Base-by-base conservation (phyloP, 2,888 invertebrate genomes). In the Erynnis tages region DNA sequence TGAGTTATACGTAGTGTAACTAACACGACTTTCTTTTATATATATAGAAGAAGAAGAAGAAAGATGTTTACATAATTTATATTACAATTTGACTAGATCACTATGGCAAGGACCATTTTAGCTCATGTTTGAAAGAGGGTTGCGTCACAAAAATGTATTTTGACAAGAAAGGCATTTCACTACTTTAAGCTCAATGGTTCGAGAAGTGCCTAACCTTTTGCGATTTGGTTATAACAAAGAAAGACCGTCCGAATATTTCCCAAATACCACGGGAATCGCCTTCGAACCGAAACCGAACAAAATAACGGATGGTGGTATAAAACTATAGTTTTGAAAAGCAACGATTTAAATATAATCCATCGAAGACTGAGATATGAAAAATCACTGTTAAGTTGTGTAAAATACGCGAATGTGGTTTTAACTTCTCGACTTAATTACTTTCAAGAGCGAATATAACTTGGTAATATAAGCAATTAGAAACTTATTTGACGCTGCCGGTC, bases 391-490 rank as follows among this genome's bases (percentile, higher is more conserved):
- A 65, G 63, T 73, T 75, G 64, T 67, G 63, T 68, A 65, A 78
- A 81, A 76, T 77, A 79, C 73, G 73, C 71, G 77, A 79, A 81
- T 80, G 78, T 75, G 80, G 78, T 80, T 78, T 78, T 72, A 82
- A 80, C 75, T 85, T 82, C 70, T 63, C 72, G 79, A 82, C 83
- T 87, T 87, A 86, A 89, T 87, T 86, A 87, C 80, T 82, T 82
- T 69, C 68, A 79, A 85, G 78, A 85, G 80, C 75, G 82, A 87
- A 85, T 86, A 86, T 82, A 87, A 87, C 83, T 86, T 85, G 84
- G 84, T 87, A 89, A 88, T 88, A 86, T 85, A 88, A 88, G 87
- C 86, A 89, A 89, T 88, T 88, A 89, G 85, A 88, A 89, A 87
- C 84, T 89, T 89, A 87, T 87, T 89, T 87, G 86, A 86, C 81